Evolutionary conservation across 2,797 vertebrate genomes (phyloP).

Genomic region (Alectoris magna): DNA sequence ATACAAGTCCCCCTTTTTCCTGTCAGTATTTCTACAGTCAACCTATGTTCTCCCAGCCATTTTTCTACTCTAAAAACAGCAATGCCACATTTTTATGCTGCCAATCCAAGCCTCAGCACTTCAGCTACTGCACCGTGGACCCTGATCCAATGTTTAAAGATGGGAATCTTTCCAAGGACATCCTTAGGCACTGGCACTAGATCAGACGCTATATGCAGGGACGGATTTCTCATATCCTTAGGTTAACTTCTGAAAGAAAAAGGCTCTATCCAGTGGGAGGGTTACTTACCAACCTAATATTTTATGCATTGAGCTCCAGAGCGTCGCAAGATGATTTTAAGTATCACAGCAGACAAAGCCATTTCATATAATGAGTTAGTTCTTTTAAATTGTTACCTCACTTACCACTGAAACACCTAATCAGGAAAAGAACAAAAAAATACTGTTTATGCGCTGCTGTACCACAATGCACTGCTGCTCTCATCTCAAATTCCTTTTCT

Average conservation of each 20-base stretch:
- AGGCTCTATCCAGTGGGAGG: neutral
- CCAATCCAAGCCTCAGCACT: constrained; percentile 37
- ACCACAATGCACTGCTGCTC: neutral
- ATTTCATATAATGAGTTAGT: constrained; percentile 47
- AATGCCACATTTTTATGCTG: constrained; percentile 11
- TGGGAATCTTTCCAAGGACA: constrained; percentile 55
- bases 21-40: constrained; percentile 18
- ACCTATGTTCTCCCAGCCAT: neutral
- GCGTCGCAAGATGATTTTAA: constrained; percentile 38
- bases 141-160: neutral
- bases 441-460: neutral
- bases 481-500: neutral
- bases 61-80: constrained; percentile 15
- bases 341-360: constrained; percentile 39
- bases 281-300: constrained; percentile 51
- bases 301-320: constrained; percentile 51
- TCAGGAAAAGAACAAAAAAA: constrained; percentile 1
- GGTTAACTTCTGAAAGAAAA: constrained; percentile 43
- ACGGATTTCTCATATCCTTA: constrained; percentile 24
- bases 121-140: constrained; percentile 16
- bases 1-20: neutral
- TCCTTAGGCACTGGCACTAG: constrained; percentile 57
- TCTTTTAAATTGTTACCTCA: constrained; percentile 60
- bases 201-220: constrained; percentile 41
- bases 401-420: constrained; percentile 52